Base-by-base conservation (phyloP, 2,888 invertebrate species). In the Brachyopa scutellaris region DNA sequence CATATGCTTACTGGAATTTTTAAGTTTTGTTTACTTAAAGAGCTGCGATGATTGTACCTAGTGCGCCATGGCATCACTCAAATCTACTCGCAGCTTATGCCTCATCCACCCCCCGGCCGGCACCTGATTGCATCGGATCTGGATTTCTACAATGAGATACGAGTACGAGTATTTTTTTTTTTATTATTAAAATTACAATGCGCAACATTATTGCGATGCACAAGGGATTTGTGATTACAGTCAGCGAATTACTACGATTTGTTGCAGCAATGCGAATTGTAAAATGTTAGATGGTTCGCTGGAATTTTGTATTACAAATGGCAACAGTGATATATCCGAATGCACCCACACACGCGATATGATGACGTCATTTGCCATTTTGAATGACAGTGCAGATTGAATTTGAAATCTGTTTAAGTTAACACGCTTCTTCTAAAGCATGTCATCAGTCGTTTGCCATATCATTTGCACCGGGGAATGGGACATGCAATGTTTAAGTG, bases 351-450 rank as follows among this genome's bases (percentile, higher is more conserved):
- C 15, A 49, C 11, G 19, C 8, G 8, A 31, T 6, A 17, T 11
- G 5, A 36, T 53, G 66, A 66, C 53, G 66, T 40, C 66, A 66
- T 53, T 29, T 47, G 17, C 15, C 21, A 33, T 31, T 45, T 11
- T 53, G 40, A 38, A 11, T 26, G 9, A 66, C 51, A 40, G 29
- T 29, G 51, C 40, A 29, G 17, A 38, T 29, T n/a, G 19, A 51
- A 64, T 49, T 64, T 49, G 49, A 42, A 66, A 66, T 40, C n/a
- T n/a, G n/a, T n/a, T n/a, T n/a, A n/a, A n/a, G n/a, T n/a, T n/a
- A n/a, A n/a, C n/a, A n/a, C n/a, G n/a, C n/a, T n/a, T n/a, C n/a
- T n/a, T n/a, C n/a, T n/a, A n/a, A n/a, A n/a, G n/a, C n/a, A n/a
- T n/a, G n/a, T n/a, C n/a, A n/a, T n/a, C n/a, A n/a, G n/a, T n/a